These are phyloP conservation scores for Ophion ventricosus DNA, from an alignment of 2,888 invertebrate species.

Conservation along the genomic window DNA sequence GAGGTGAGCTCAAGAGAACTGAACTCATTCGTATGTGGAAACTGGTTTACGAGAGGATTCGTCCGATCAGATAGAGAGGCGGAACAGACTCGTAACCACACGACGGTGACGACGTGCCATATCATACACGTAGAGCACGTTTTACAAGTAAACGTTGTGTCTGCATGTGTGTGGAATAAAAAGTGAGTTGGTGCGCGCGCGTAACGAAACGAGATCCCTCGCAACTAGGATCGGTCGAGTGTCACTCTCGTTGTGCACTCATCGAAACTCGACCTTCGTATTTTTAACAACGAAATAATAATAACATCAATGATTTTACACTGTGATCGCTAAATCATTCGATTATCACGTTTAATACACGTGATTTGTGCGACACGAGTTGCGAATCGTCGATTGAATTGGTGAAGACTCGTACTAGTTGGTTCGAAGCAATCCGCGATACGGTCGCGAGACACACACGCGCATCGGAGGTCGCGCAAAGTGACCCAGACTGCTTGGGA, in stretches of 20 bases:
- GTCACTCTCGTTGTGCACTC: constrained; percentile 44
- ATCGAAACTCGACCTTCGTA: constrained; percentile 56
- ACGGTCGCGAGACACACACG: too few species aligned
- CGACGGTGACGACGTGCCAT: background rate
- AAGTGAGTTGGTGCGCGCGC: constrained; percentile 36
- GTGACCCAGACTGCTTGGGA: too few species aligned
- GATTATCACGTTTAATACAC: constrained; percentile 17
- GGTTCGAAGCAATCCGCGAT: too few species aligned
- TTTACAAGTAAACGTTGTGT: background rate
- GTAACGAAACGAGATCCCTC: constrained; percentile 41
- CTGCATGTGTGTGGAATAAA: constrained; percentile 13
- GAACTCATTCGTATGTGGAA: constrained; percentile 64
- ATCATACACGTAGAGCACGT: background rate
- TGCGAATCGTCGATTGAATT: constrained; percentile 3
- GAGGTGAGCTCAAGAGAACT: constrained; percentile 42
- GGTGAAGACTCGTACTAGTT: too few species aligned
- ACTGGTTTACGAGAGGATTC: constrained; percentile 62
- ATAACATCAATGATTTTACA: constrained; percentile 40
- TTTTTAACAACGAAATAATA: constrained; percentile 43
- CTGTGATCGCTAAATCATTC: constrained; percentile 28
- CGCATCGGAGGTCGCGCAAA: too few species aligned
- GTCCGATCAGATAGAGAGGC: constrained; percentile 41
- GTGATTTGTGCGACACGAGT: constrained; percentile 2
- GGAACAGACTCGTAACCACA: constrained; percentile 6
- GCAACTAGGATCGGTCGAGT: constrained; percentile 19